These are phyloP conservation scores for Symphodus melops DNA, from an alignment of 2,113 vertebrate genomes.

Conservation along the genomic window DNA sequence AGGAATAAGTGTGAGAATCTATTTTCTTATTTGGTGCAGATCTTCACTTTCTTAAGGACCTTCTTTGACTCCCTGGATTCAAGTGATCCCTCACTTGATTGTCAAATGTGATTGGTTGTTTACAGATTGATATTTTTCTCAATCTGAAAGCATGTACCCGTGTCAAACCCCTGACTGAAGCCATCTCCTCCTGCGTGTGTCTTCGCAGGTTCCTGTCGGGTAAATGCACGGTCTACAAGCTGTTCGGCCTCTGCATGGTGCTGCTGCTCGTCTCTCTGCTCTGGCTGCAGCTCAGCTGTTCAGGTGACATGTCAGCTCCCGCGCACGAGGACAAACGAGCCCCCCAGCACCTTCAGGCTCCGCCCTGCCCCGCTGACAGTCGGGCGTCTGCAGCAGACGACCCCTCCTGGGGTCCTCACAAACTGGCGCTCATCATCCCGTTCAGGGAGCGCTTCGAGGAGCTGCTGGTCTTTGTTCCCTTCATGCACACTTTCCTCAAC, in stretches of 20 bases:
- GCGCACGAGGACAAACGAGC: constrained; percentile 30
- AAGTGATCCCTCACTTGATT: neutral
- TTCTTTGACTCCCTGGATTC: neutral
- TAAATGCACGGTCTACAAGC: constrained; percentile 81
- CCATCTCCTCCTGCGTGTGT: neutral
- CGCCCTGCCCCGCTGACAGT: constrained; percentile 77
- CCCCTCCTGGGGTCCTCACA: constrained; percentile 91
- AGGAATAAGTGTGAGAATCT: no score
- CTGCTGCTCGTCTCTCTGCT: constrained; percentile 90
- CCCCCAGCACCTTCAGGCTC: constrained; percentile 53
- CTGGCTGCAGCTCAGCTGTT: constrained; percentile 96
- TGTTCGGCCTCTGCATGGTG: constrained; percentile 86
- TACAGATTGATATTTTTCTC: no score
- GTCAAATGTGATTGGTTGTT: no score
- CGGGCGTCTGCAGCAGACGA: constrained; percentile 79
- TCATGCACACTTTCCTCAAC: constrained; percentile 93
- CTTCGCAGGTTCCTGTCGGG: constrained; percentile 73
- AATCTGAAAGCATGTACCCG: no score
- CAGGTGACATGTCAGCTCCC: constrained; percentile 78
- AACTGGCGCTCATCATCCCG: constrained; percentile 91
- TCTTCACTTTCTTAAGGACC: no score
- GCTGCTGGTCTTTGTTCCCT: constrained; percentile 93
- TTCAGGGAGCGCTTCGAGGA: constrained; percentile 98
- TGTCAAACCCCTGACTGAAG: no score
- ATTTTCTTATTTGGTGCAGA: no score